These are phyloP conservation scores for Brachyrhaphis roseni DNA, from an alignment of 2,797 vertebrate species.

Conservation along the genomic window DNA sequence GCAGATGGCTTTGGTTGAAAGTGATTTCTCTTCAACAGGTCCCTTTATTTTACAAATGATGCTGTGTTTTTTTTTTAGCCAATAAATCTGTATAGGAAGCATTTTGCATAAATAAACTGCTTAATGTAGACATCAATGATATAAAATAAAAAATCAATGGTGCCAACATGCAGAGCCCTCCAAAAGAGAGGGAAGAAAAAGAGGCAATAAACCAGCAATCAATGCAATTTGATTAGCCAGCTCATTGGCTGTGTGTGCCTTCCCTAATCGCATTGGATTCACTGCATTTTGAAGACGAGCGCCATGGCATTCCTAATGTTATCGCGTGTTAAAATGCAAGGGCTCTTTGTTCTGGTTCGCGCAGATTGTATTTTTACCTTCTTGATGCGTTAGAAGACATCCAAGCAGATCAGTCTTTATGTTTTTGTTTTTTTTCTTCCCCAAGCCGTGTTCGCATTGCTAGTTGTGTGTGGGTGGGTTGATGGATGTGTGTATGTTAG, in stretches of 20 bases:
- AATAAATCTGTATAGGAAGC: slow-evolving; percentile 6
- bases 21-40: slow-evolving; percentile 2
- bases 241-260: slow-evolving; percentile 62
- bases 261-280: slow-evolving; percentile 68
- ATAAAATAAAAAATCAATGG: slow-evolving; percentile 40
- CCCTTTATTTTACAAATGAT: slow-evolving; percentile 7
- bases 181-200: slow-evolving; percentile 44
- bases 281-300: slow-evolving; percentile 57
- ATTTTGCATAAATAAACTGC: slow-evolving; percentile 19
- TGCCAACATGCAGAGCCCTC: slow-evolving; percentile 37
- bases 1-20: neutral
- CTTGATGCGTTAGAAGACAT: slow-evolving; percentile 41
- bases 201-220: slow-evolving; percentile 61
- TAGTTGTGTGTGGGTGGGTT: slow-evolving; percentile 27
- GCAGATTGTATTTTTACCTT: slow-evolving; percentile 55
- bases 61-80: neutral
- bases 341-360: slow-evolving; percentile 33
- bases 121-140: slow-evolving; percentile 41
- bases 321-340: slow-evolving; percentile 43
- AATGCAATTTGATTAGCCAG: slow-evolving; percentile 68
- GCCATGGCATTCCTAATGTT: slow-evolving; percentile 54
- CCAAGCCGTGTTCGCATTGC: slow-evolving; percentile 16
- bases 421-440: slow-evolving; percentile 5
- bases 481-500: slow-evolving; percentile 28
- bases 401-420: slow-evolving; percentile 38